A percentile compares a stretch with the other conserved stretches of the same genome.
phyloP scores from a whole-genome alignment of 2,113 vertebrate species.

The Parus major region DNA sequence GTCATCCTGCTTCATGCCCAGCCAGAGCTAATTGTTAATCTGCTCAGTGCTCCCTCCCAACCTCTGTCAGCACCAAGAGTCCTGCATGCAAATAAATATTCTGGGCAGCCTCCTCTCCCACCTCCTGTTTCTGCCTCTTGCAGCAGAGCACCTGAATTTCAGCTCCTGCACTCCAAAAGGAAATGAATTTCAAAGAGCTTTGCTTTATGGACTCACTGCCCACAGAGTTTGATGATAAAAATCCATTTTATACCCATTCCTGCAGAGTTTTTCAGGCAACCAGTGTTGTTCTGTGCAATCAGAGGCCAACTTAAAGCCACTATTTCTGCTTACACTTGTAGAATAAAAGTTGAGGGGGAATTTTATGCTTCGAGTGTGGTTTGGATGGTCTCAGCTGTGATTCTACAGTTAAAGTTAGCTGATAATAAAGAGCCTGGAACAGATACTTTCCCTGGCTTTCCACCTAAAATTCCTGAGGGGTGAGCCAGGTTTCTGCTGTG shows the following conservation, averaged over 20 bases:
- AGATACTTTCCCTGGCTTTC: neutral
- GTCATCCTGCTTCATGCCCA: neutral
- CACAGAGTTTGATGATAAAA: neutral
- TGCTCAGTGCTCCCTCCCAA: neutral
- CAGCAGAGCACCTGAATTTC: neutral
- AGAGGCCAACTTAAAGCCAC: neutral
- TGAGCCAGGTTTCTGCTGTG: neutral
- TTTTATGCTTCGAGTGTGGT: neutral
- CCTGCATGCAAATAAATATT: neutral
- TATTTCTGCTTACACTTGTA: neutral
- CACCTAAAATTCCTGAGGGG: neutral
- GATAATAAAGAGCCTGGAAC: neutral
- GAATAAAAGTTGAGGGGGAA: neutral
- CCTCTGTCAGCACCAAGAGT: neutral
- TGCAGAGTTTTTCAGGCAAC: neutral
- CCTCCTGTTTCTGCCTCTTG: neutral
- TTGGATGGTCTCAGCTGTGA: neutral
- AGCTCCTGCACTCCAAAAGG: neutral
- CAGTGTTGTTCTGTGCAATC: neutral
- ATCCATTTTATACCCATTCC: neutral
- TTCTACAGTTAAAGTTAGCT: neutral
- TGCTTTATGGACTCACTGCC: neutral
- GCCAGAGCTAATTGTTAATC: neutral
- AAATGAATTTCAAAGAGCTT: neutral
- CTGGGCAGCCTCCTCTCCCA: neutral